Percentiles rank a stretch among this genome's conserved stretches.
These are phyloP conservation scores for Aphaenogaster floridana DNA, from an alignment of 1,140 invertebrate genomes.

Conservation along the genomic window DNA sequence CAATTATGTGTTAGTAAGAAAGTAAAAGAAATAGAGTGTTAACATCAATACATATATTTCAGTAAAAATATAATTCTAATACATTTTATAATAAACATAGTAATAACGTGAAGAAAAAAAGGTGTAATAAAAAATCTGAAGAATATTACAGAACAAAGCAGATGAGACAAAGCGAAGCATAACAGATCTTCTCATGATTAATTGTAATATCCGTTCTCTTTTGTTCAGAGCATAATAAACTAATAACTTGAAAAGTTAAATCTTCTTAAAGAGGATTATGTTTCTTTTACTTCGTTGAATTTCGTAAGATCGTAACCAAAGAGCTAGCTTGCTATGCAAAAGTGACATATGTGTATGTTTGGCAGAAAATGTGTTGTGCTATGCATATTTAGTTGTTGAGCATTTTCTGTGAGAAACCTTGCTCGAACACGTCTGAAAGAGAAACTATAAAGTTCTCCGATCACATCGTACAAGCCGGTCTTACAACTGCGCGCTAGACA, in stretches of 20 bases:
- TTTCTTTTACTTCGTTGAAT: background rate
- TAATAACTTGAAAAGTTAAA: background rate
- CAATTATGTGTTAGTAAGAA: background rate
- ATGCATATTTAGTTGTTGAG: background rate
- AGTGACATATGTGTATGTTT: background rate
- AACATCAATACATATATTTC: background rate
- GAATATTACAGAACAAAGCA: background rate
- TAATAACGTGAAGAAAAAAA: background rate
- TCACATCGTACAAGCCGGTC: background rate
- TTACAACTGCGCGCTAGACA: background rate
- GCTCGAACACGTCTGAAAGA: constrained; percentile 11
- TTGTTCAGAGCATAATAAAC: background rate
- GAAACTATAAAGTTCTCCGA: constrained; percentile 31
- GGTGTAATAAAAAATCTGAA: background rate
- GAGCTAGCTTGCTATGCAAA: background rate
- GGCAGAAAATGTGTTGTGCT: background rate
- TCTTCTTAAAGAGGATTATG: background rate
- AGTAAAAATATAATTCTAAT: background rate
- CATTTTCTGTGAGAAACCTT: constrained; percentile 16
- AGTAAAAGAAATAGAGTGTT: background rate
- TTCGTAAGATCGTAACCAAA: background rate
- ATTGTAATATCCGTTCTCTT: background rate
- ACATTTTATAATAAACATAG: background rate
- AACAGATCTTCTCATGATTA: background rate
- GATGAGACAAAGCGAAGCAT: background rate